Conservation (phyloP, 2,113 vertebrate genomes). For the Rhagologus leucostigma region DNA sequence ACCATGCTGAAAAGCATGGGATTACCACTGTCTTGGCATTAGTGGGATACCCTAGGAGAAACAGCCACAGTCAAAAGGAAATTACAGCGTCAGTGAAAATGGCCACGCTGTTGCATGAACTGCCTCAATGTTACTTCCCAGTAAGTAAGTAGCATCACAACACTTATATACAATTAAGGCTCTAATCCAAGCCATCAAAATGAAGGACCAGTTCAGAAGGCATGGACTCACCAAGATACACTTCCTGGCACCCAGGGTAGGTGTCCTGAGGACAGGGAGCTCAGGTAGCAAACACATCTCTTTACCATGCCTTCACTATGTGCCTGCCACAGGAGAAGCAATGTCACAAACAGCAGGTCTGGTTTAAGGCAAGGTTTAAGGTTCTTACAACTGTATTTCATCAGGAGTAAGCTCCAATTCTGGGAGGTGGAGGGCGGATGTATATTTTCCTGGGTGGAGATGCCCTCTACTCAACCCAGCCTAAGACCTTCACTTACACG, state of each 20-base stretch:
- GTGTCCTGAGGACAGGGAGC: neutral
- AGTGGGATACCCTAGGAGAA: neutral
- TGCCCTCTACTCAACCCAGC: conserved; percentile 24
- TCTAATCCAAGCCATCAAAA: neutral
- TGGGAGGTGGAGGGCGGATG: rapidly evolving
- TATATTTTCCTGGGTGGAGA: neutral
- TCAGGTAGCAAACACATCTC: neutral
- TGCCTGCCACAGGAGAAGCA: neutral
- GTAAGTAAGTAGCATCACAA: neutral
- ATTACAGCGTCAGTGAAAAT: neutral
- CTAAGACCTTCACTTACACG: neutral
- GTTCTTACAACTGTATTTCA: neutral
- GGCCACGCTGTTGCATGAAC: neutral
- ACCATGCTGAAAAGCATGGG: neutral
- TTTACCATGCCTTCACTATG: rapidly evolving
- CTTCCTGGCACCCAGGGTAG: neutral
- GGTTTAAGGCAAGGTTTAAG: neutral
- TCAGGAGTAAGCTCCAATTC: neutral
- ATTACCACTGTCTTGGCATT: neutral
- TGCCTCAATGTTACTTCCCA: neutral
- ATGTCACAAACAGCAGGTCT: neutral
- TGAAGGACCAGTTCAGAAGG: neutral
- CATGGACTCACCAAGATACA: rapidly evolving
- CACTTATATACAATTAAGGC: neutral
- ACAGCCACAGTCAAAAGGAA: neutral